Evolutionary conservation across 2,888 invertebrate genomes (phyloP), one percentile per base, ranked within the genome.

Genomic region (Tricholauxania praeusta): DNA sequence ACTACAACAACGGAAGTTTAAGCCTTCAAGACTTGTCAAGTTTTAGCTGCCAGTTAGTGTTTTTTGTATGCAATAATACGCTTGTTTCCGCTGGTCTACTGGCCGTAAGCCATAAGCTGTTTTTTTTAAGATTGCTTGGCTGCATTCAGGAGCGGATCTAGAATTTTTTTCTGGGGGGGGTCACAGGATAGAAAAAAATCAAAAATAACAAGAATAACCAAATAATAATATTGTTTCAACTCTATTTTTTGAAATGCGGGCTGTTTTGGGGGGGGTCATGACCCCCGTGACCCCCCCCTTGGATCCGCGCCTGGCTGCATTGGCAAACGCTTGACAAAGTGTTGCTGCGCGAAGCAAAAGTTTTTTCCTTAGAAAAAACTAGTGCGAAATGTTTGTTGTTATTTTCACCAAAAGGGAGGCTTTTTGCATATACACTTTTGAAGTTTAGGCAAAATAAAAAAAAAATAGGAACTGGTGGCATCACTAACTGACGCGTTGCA

Each of bases 321-420:
- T 32, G 60, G 73, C 74, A 72, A 75, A 74, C 64, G 70, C 71
- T 73, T 78, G 79, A 79, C 78, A 79, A 78, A 79, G 78, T 78
- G 79, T 78, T 78, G 69, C 47, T 66, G 69, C 75, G 74, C 67
- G 39, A 39, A 39, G 39, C 39, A 39, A 39, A 39, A 39, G 10
- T 39, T 39, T 39, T 39, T 39, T 39, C 6, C 10, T 10, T 10
- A 39, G 39, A 17, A 74, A 79, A 79, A 79, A 79, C 79, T 75
- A 75, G 78, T 78, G 79, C 74, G 75, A 78, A 77, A 75, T 77
- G 75, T 72, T 72, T 72, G 74, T 63, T 78, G 75, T 72, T 77
- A 74, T 76, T 72, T 47, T 69, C 55, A 32, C 15, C 6, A 59
- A 28, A 49, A 59, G 22, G n/a, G 19, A 39, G 57, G 49, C 22